Base-by-base conservation (phyloP, 2,888 invertebrate genomes). In the Xestoiulus laeticollis region DNA sequence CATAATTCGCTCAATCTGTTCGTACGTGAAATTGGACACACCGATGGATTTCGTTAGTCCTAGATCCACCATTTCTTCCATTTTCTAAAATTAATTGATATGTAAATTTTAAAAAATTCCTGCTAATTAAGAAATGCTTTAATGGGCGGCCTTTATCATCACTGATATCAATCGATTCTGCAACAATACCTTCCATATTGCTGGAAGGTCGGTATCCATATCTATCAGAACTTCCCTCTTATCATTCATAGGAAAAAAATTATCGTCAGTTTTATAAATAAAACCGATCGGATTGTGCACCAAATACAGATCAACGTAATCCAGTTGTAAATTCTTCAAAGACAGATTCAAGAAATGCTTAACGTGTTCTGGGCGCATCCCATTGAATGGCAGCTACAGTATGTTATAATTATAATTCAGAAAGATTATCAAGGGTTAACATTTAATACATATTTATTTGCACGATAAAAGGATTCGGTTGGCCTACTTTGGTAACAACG, bases 241-340 rank as follows among this genome's bases (percentile, higher is more conserved):
- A 90, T 95, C 94, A 94, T 87, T 92, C 92, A 0, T 96, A 95
- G 90, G 94, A 94, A 48, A 82, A 33, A 95, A 92, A 87, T 95
- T 94, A 0, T 94, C 94, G 16, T 94, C 94, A 16, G 94, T 92
- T 89, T 95, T 94, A 87, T 94, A 92, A 89, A 90, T 33, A 89
- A 96, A 93, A 0, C 94, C 94, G 90, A 96, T 95, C 0, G 97
- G 97, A 48, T 6, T 5, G 91, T 98, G 97, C 89, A 97, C 92
- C 78, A 97, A 93, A 92, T 96, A 97, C 88, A 97, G 92, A 92
- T 98, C 97, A 53, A 97, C 91, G 91, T 97, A 97, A 86, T 95
- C 95, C 89, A 97, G 91, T 88, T 95, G 95, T 32, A 97, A 93
- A 90, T 94, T 94, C 22, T 93, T 92, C 88, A 96, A 92, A 0